Evolutionary conservation across 2,888 invertebrate genomes (phyloP), one percentile per base, ranked within the genome.

Genomic region (Cephus pygmeus): DNA sequence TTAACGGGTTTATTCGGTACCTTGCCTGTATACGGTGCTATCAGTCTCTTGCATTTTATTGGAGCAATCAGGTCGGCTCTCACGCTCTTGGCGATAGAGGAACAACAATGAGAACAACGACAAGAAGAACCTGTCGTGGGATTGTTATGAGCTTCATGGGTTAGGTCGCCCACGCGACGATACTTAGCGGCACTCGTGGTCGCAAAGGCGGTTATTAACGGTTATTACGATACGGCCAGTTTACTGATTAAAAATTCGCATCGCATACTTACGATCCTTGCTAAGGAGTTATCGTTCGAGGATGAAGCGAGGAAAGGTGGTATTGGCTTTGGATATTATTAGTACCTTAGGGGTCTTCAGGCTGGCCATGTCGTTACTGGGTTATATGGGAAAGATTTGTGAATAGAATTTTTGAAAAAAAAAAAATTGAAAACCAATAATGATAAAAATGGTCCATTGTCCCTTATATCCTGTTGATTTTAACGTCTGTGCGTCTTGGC

Each of bases 151-250:
- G 34, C 34, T 34, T 1, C 74, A 30, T 34, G 36, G 36, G 36
- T 56, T 56, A 56, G 74, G 34, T 71, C 74, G 81, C 88, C 88
- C 88, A 88, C 87, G 85, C 86, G 88, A 79, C 81, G 85, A 81
- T 87, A 85, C 85, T 87, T 87, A 87, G 85, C 86, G 83, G 83
- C 87, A 78, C 81, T 82, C 80, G 75, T 73, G 76, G 75, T 82
- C 78, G 86, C 86, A 80, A 86, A 85, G 86, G 83, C 83, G 86
- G 85, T 88, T 87, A 87, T 87, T 87, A 87, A 87, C 87, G 86
- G 87, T 87, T 87, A 88, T 87, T 87, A 86, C 85, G 82, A 85
- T 86, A 83, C 81, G 85, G 85, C 81, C 82, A 82, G 31, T 84
- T 85, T 80, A 71, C 30, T 34, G 76, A 76, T 76, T 56, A 34